Evolutionary conservation across 64 coral and sea anemone genomes (phyloP).

Genomic region (Actinia tenebrosa): DNA sequence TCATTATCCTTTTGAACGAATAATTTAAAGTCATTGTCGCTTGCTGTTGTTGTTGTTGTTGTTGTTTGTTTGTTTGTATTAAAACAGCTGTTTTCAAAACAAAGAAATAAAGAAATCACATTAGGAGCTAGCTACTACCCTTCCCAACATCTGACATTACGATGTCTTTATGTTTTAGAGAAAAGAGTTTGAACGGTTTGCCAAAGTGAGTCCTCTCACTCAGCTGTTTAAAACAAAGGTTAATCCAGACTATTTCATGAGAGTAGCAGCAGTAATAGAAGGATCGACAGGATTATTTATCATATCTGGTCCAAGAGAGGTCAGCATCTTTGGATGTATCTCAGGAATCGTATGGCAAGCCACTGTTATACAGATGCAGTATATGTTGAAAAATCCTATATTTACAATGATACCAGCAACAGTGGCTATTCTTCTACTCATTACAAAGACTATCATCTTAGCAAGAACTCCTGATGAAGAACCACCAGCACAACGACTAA

Average conservation of each 20-base stretch:
- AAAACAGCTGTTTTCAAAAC: no score
- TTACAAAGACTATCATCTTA: not conserved
- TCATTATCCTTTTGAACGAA: no score
- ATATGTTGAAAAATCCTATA: not conserved
- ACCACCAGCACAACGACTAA: not conserved
- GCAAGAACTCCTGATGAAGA: slow-evolving; percentile 9
- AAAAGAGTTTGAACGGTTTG: slow-evolving; percentile 18
- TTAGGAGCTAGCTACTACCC: no score
- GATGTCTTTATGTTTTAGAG: not conserved
- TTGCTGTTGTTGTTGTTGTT: no score
- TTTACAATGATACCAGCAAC: slow-evolving; percentile 24
- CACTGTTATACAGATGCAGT: slow-evolving; percentile 16
- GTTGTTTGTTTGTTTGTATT: no score
- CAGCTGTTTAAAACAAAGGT: not conserved
- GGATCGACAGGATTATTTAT: not conserved
- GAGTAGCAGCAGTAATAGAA: not conserved
- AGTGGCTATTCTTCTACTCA: not conserved
- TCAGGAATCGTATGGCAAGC: not conserved
- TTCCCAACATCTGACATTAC: no score
- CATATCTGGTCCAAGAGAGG: slow-evolving; percentile 2
- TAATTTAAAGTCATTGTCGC: no score
- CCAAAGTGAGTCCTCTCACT: slow-evolving; percentile 5
- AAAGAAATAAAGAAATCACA: no score
- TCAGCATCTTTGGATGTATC: slow-evolving; percentile 11
- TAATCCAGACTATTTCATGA: slow-evolving; percentile 16